These are phyloP conservation scores for Buphagus erythrorhynchus DNA, from an alignment of 2,797 vertebrate genomes.

Conservation along the genomic window DNA sequence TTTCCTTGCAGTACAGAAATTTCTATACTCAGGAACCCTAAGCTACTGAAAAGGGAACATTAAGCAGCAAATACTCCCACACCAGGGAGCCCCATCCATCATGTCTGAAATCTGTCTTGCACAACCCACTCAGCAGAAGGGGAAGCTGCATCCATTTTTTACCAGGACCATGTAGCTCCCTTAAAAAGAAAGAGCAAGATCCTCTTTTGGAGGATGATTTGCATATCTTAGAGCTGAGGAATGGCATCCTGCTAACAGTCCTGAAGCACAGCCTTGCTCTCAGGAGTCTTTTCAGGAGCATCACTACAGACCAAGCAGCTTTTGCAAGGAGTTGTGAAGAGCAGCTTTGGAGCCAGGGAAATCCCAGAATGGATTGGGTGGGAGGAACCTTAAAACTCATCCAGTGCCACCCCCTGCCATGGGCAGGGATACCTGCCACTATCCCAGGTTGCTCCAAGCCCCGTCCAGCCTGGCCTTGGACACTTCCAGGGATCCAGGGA, in stretches of 20 bases:
- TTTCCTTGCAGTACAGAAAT: neutral
- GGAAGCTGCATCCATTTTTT: neutral
- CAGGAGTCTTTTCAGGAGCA: neutral
- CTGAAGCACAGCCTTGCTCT: neutral
- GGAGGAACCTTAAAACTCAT: neutral
- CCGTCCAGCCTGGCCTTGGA: rapidly evolving
- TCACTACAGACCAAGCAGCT: neutral
- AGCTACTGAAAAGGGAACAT: neutral
- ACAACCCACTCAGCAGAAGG: neutral
- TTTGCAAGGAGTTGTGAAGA: neutral
- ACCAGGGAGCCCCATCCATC: neutral
- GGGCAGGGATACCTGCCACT: neutral
- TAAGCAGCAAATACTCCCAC: neutral
- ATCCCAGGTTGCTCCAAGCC: rapidly evolving
- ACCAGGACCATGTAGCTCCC: neutral
- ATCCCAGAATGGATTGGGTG: neutral
- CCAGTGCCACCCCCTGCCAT: neutral
- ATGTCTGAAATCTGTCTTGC: neutral
- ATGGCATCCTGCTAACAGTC: neutral
- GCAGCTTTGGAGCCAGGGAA: neutral
- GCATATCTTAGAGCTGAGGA: neutral
- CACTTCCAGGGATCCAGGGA: neutral
- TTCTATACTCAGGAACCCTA: neutral
- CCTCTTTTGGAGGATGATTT: neutral
- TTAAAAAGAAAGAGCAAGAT: neutral